phyloP scores from a whole-genome alignment of 2,888 invertebrate genomes.

The Palloptera scutellata region DNA sequence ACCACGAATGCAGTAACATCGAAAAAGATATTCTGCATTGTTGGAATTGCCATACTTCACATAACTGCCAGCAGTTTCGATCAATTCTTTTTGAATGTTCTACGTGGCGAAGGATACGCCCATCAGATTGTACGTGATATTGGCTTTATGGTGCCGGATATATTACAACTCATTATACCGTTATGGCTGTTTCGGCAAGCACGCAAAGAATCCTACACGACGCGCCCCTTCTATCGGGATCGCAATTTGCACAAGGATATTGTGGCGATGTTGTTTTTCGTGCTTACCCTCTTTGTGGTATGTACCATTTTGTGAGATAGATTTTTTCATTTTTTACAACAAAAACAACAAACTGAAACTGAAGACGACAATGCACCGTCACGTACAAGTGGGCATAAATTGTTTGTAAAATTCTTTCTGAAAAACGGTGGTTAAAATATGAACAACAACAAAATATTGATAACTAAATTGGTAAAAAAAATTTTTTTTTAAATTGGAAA shows the following conservation, averaged over 20 bases:
- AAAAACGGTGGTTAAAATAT: too few relatives aligned
- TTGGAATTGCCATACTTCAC: constrained; percentile 70
- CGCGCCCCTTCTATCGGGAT: constrained; percentile 62
- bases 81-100: constrained; percentile 72
- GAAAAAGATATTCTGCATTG: constrained; percentile 68
- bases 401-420: too few relatives aligned
- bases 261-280: constrained; percentile 61
- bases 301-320: constrained; percentile 63
- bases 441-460: too few relatives aligned
- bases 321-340: constrained; percentile 42
- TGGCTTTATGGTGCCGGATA: constrained; percentile 74
- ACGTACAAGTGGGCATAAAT: too few relatives aligned
- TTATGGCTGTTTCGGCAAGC: constrained; percentile 65
- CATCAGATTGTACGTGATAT: constrained; percentile 75
- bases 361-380: too few relatives aligned
- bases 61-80: constrained; percentile 72
- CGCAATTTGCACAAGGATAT: constrained; percentile 61
- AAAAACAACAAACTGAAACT: constrained; percentile 17
- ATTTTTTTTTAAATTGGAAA: too few relatives aligned
- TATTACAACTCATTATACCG: constrained; percentile 71
- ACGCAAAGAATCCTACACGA: constrained; percentile 59
- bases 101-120: constrained; percentile 71
- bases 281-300: constrained; percentile 60
- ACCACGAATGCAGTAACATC: constrained; percentile 66
- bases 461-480: too few relatives aligned